These are phyloP conservation scores for Armadillidium nasatum DNA, from an alignment of 1,140 invertebrate species.

Conservation along the genomic window DNA sequence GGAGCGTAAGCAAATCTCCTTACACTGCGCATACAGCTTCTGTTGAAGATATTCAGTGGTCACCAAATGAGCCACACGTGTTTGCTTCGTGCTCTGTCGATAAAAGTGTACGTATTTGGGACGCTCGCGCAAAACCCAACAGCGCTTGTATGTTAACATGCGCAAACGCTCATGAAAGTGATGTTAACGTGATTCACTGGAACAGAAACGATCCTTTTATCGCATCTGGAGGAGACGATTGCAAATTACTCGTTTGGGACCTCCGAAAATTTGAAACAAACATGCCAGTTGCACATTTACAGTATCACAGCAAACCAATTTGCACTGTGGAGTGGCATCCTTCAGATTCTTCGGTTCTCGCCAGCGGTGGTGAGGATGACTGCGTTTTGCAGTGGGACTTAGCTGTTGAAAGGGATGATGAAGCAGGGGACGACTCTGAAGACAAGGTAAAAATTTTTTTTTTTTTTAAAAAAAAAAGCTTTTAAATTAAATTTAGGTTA, in stretches of 20 bases:
- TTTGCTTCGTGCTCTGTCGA: constrained; percentile 94
- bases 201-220: constrained; percentile 86
- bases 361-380: constrained; percentile 88
- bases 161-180: constrained; percentile 77
- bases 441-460: too few species aligned
- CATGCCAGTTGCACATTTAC: constrained; percentile 82
- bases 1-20: constrained; percentile 84
- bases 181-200: constrained; percentile 98
- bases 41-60: constrained; percentile 99
- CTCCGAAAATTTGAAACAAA: constrained; percentile 72
- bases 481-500: too few species aligned
- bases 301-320: constrained; percentile 84
- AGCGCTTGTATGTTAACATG: constrained; percentile 91
- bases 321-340: constrained; percentile 98
- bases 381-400: constrained; percentile 96
- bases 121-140: constrained; percentile 72
- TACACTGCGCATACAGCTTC: constrained; percentile 82
- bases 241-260: constrained; percentile 91
- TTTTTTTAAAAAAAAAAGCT: too few species aligned
- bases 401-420: constrained; percentile 79
- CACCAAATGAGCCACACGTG: constrained; percentile 88
- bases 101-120: constrained; percentile 84
- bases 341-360: constrained; percentile 83
- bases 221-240: constrained; percentile 92
- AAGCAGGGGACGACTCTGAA: too few species aligned